Conservation (phyloP, 64 coral and sea anemone species). For the Anthopleura sola region DNA sequence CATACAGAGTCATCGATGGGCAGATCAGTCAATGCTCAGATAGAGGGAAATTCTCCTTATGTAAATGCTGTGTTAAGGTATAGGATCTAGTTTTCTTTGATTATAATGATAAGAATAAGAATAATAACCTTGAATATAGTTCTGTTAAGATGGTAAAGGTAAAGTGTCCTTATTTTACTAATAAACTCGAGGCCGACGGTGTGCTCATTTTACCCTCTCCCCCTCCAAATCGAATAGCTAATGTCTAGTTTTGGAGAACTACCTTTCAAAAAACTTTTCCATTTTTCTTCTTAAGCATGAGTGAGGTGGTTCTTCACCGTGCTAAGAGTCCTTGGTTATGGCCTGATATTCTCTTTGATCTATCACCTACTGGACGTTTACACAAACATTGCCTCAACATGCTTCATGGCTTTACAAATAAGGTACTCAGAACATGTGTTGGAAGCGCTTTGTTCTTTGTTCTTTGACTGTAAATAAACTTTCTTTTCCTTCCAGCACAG, state of each 20-base stretch:
- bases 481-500: no score
- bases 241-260: no score
- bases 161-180: no score
- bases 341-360: slow-evolving; percentile 18
- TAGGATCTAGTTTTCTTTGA: not conserved
- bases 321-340: slow-evolving; percentile 57
- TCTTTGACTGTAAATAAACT: no score
- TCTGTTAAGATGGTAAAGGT: no score
- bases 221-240: no score
- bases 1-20: not conserved
- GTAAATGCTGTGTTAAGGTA: not conserved
- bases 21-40: not conserved
- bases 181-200: no score
- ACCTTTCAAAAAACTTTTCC: no score
- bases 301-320: slow-evolving; percentile 54
- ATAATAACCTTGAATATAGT: no score
- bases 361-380: slow-evolving; percentile 47
- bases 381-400: slow-evolving; percentile 49
- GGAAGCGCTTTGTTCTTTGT: no score
- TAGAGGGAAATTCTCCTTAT: not conserved
- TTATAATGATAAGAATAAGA: no score
- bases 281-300: slow-evolving; percentile 31
- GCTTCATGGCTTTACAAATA: slow-evolving; percentile 84
- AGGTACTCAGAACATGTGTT: slow-evolving; percentile 34
- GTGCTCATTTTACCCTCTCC: no score